phyloP scores from a whole-genome alignment of 53 echinoderm and acorn worm species.

The Stichopus horrens region DNA sequence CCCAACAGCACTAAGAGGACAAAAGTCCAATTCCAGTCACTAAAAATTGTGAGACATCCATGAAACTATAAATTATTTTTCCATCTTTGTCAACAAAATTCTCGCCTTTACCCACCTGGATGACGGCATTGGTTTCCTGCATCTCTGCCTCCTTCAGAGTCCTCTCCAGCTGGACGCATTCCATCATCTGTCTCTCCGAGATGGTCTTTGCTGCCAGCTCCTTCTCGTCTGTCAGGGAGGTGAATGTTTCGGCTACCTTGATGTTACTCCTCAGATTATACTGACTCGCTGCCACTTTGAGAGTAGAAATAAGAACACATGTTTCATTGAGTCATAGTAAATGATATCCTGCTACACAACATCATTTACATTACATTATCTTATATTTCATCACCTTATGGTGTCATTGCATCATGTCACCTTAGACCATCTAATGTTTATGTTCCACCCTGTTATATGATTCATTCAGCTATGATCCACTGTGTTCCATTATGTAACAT shows the following conservation, averaged over 20 bases:
- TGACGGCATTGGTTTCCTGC: slow-evolving; percentile 69
- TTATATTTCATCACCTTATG: not conserved
- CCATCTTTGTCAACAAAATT: too few relatives aligned
- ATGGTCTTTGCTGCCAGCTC: slow-evolving; percentile 79
- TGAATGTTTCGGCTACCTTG: slow-evolving; percentile 68
- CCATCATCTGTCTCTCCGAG: slow-evolving; percentile 85
- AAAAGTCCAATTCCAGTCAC: too few relatives aligned
- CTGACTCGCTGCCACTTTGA: slow-evolving; percentile 57
- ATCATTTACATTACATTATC: not conserved
- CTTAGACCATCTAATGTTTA: too few relatives aligned
- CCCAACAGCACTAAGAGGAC: too few relatives aligned
- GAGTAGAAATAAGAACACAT: not conserved
- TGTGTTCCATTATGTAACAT: too few relatives aligned
- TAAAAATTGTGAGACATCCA: too few relatives aligned
- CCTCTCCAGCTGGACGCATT: slow-evolving; percentile 83
- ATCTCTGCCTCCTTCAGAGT: slow-evolving; percentile 70
- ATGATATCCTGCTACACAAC: too few relatives aligned
- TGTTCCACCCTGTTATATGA: too few relatives aligned
- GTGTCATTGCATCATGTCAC: too few relatives aligned
- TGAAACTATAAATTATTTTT: too few relatives aligned
- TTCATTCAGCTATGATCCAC: too few relatives aligned
- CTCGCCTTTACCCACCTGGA: slow-evolving; percentile 50
- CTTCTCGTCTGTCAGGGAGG: slow-evolving; percentile 82
- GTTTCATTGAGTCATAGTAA: too few relatives aligned
- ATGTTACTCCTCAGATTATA: slow-evolving; percentile 80